These are phyloP conservation scores for Hecatera dysodea DNA, from an alignment of 2,888 invertebrate species.

Conservation along the genomic window DNA sequence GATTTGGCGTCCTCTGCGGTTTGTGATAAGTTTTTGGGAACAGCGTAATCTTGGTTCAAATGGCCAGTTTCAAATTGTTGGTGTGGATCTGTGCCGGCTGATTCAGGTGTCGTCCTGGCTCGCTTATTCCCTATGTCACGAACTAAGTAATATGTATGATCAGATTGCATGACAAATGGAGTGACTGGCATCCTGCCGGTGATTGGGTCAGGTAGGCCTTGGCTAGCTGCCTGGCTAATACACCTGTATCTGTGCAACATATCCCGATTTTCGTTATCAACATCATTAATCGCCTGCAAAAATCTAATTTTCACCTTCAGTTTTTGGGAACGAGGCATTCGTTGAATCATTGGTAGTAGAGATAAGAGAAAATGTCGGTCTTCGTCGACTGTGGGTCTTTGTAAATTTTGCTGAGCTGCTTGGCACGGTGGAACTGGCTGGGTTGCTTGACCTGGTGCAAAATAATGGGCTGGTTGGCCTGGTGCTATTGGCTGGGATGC, in stretches of 20 bases:
- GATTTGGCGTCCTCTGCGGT: neutral
- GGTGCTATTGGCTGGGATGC: neutral
- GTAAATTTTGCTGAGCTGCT: neutral
- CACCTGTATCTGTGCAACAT: neutral
- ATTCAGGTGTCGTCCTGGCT: neutral
- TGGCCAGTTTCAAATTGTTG: neutral
- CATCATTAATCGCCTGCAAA: neutral
- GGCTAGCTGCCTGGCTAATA: neutral
- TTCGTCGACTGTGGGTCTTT: neutral
- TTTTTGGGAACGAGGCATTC: constrained; percentile 5
- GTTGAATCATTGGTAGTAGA: neutral
- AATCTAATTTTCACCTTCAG: constrained; percentile 1
- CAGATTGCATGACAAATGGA: neutral
- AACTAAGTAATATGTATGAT: neutral
- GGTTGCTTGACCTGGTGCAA: neutral
- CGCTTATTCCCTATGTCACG: neutral
- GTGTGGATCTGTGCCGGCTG: neutral
- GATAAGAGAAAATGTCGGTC: constrained; percentile 1
- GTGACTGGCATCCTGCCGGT: neutral
- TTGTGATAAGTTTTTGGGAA: neutral
- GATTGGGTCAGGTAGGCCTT: neutral
- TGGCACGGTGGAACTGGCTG: neutral
- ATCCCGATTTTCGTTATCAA: neutral
- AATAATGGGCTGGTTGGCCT: neutral
- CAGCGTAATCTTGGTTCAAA: neutral